Conservation (phyloP, 2,888 invertebrate genomes). For the Pristionchus fissidentatus region DNA sequence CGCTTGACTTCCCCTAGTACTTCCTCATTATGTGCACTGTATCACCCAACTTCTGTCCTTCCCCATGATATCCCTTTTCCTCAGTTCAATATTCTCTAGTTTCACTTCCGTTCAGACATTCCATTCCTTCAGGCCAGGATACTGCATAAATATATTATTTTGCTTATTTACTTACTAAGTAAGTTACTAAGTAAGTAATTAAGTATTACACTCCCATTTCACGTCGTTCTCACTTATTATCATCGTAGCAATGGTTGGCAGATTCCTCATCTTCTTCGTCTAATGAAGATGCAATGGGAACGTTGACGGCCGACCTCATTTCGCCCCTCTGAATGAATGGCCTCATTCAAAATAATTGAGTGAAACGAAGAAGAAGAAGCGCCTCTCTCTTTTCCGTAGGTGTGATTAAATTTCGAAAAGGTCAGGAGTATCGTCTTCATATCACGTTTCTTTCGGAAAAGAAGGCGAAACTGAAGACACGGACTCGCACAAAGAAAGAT, state of each 20-base stretch:
- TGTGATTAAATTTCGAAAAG: not conserved
- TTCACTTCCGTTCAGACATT: not conserved
- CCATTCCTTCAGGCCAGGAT: too few species aligned
- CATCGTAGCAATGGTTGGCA: not conserved
- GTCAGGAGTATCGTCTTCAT: not conserved
- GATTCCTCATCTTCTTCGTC: slow-evolving; percentile 28
- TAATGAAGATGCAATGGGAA: slow-evolving; percentile 4
- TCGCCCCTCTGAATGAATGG: slow-evolving; percentile 31
- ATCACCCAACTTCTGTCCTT: too few species aligned
- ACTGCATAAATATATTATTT: too few species aligned
- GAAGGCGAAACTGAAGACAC: not conserved
- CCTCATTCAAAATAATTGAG: not conserved
- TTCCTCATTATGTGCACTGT: too few species aligned
- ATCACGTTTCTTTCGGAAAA: slow-evolving; percentile 7
- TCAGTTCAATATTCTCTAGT: not conserved
- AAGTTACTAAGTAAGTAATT: too few species aligned
- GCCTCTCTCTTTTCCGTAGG: too few species aligned
- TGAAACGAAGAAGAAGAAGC: too few species aligned
- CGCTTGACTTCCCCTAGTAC: too few species aligned
- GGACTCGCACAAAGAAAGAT: not conserved
- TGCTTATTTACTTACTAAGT: too few species aligned
- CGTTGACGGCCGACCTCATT: slow-evolving; percentile 29
- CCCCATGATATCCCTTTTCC: too few species aligned
- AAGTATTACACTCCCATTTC: too few species aligned
- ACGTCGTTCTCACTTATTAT: not conserved